Evolutionary conservation across 1,140 invertebrate genomes (phyloP), one percentile per base, ranked within the genome.

Genomic region (Anoplophora glabripennis): DNA sequence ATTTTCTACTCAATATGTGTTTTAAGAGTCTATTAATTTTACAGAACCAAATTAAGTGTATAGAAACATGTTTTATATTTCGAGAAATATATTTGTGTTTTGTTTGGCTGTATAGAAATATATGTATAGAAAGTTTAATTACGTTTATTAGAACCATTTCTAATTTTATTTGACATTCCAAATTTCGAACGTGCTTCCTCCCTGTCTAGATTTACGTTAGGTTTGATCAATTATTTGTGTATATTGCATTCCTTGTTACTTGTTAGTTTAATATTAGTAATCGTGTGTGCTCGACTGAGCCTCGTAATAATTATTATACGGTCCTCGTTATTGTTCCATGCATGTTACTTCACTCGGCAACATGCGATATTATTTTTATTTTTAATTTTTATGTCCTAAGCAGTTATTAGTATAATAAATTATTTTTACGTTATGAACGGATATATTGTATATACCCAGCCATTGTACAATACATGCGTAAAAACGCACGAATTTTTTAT

Each of bases 251-350:
- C 41, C 48, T 52, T 61, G 56, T 61, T 52, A 52, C n/a, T 49
- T 41, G 21, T 28, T 28, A 28, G 38, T 57, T 59, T 62, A 62
- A 62, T 65, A 57, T 62, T 63, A 57, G 62, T 55, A 59, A 63
- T 65, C 47, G 55, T 55, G 59, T 61, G 53, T 44, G 56, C 61
- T 59, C 41, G 62, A 55, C 48, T 44, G 63, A 63, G 58, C 60
- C 65, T 68, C 63, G 63, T 68, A 59, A 47, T 56, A 65, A 64
- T 68, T 65, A 68, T 65, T 68, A 61, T 61, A 58, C 61, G 45
- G 64, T 64, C 64, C 17, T 40, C 44, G 38, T 54, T 54, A 65
- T 65, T 63, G 60, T 59, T 61, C 59, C 66, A 63, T 68, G 63
- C 60, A 61, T 68, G 64, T 63, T 63, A 61, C 49, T 57, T 60